These are phyloP conservation scores for Castor canadensis DNA, from an alignment of 2,113 vertebrate species.

Conservation along the genomic window DNA sequence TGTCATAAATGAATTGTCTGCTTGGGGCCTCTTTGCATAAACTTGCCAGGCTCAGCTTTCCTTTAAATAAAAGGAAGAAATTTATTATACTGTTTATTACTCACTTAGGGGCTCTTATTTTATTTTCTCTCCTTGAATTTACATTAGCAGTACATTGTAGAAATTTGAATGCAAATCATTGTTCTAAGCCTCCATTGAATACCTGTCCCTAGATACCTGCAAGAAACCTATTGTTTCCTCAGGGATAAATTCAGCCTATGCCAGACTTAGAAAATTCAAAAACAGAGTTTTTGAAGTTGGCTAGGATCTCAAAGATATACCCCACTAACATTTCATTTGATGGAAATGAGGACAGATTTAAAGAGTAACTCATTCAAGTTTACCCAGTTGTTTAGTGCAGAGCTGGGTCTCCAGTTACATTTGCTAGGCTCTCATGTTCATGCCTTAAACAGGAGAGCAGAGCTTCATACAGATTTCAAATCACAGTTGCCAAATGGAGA, in stretches of 20 bases:
- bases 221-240: not conserved
- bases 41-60: too few species aligned
- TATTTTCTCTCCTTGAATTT: not conserved
- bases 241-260: not conserved
- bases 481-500: not conserved
- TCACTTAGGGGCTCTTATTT: too few species aligned
- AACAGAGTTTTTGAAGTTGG: constrained; percentile 3
- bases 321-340: too few species aligned
- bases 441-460: not conserved
- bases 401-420: not conserved
- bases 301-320: too few species aligned
- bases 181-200: not conserved
- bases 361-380: too few species aligned
- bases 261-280: not conserved
- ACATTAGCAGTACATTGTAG: not conserved
- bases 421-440: not conserved
- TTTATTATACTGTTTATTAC: too few species aligned
- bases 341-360: too few species aligned
- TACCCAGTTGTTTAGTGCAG: not conserved
- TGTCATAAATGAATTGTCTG: too few species aligned
- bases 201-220: not conserved
- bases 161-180: not conserved
- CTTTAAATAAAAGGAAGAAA: too few species aligned
- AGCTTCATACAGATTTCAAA: not conserved
- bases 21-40: too few species aligned